Evolutionary conservation across 2,888 invertebrate species (phyloP), one percentile per base, ranked within the genome.

Genomic region (Drosophila anomalata): DNA sequence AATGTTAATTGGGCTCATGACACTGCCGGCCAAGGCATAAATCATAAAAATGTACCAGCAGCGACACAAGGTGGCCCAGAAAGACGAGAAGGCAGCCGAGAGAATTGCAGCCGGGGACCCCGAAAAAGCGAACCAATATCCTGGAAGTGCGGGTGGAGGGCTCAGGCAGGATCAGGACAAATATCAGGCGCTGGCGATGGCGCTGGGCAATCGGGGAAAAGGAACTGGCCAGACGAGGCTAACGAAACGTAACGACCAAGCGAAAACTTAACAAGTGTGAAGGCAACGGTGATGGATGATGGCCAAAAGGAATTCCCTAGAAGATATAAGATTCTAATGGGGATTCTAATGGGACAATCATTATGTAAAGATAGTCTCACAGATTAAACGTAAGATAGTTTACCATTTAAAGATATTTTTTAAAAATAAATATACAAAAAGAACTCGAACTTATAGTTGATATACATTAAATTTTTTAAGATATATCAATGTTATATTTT

Each of bases 1-100:
- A 84, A 83, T 83, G 87, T 83, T 83, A 83, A 83, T 83, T 83
- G 82, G 82, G 85, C 79, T 81, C 87, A 69, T 77, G 87, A 81
- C 81, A 81, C 84, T 76, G 77, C 69, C 67, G 69, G 62, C 86
- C 75, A 39, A 51, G 65, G 75, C 87, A 81, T 81, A 86, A 83
- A 81, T 81, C 84, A 81, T 78, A 61, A 86, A 81, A 82, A 85
- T 76, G 68, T 72, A 55, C 68, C 67, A 79, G 79, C 82, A 71
- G 62, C 85, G 56, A 57, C 67, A 67, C 71, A 68, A 68, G 68
- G 68, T 68, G 66, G 42, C 62, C 65, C 47, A 48, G 20, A 47
- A 52, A 58, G 29, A 29, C 29, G 57, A 54, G 41, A 33, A 31
- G 50, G 24, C 17, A 1, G 17, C 24, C 58, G 24, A 50, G 33